Base-by-base conservation (phyloP, 2,888 invertebrate genomes). In the Rapana venosa region DNA sequence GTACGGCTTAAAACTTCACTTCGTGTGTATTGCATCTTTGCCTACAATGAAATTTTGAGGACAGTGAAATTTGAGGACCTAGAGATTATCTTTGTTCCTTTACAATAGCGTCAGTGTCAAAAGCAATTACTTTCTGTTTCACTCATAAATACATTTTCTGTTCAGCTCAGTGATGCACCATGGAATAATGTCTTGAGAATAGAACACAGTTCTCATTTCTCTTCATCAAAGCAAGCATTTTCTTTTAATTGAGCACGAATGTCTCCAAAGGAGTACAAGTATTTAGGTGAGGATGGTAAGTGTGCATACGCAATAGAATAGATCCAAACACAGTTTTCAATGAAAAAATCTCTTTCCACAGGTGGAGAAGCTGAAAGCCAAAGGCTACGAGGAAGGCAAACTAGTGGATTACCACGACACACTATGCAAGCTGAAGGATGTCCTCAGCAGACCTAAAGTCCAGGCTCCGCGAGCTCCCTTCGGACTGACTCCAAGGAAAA, bases 341-440 rank as follows among this genome's bases (percentile, higher is more conserved):
- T 47, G 47, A 47, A 47, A 2, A 47, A 47, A 2, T 5, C 8
- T 66, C 20, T 81, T 1, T 11, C 47, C 17, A n/a, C 87, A 87
- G 87, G 87, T 87, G 36, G 88, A 84, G 84, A 47, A 87, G 74
- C 79, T 81, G 85, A 90, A 70, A 84, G 87, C 20, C n/a, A 87
- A 66, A 86, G 91, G 84, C 83, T 90, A 77, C 74, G 81, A 70
- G n/a, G 90, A 89, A 32, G 90, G 90, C 47, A 56, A 88, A 36
- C 88, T 91, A 36, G 88, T 91, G 66, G 91, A 91, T 84, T 88
- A 88, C 83, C 56, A 86, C 58, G 81, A 79, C 47, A 86, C 88
- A 35, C 47, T 88, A 83, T 47, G 74, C 58, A 90, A 74, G 83
- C 88, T 91, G 74, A 30, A 88, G 35, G 32, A 79, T n/a, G 81